Conservation (phyloP, 2,113 vertebrate species). For the Laterallus jamaicensis region DNA sequence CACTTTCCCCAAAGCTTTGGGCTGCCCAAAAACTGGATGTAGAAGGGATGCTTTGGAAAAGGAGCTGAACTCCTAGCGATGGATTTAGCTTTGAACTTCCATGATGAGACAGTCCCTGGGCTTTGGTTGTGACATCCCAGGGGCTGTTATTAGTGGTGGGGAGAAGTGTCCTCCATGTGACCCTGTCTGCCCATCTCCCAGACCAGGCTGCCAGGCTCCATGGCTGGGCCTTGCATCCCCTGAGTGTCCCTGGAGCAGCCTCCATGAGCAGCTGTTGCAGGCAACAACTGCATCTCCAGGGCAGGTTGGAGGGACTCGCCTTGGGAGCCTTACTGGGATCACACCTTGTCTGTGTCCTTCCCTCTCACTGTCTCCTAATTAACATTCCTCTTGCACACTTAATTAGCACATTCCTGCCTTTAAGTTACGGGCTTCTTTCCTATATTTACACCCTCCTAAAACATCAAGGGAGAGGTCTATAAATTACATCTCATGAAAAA, state of each 20-base stretch:
- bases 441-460: constrained; percentile 31
- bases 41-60: neutral
- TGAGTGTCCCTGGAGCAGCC: neutral
- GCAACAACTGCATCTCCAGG: neutral
- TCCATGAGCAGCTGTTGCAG: rapidly evolving
- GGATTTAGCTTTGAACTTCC: neutral
- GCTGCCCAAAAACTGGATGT: neutral
- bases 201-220: rapidly evolving
- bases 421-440: constrained; percentile 32
- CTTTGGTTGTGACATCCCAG: neutral
- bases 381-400: constrained; percentile 31
- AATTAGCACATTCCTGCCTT: constrained; percentile 34
- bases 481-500: constrained; percentile 1
- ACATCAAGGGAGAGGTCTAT: constrained; percentile 36
- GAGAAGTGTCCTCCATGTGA: neutral
- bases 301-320: neutral
- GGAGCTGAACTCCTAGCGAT: neutral
- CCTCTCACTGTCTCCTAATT: rapidly evolving
- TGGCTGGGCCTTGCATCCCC: neutral
- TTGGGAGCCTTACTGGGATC: neutral
- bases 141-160: neutral
- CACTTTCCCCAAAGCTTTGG: neutral
- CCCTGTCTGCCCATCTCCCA: neutral
- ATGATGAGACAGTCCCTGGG: neutral
- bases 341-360: neutral